Percentiles rank a stretch among this genome's conserved stretches.
phyloP scores from a whole-genome alignment of 2,797 vertebrate species.

The Leptatherina wallacei region DNA sequence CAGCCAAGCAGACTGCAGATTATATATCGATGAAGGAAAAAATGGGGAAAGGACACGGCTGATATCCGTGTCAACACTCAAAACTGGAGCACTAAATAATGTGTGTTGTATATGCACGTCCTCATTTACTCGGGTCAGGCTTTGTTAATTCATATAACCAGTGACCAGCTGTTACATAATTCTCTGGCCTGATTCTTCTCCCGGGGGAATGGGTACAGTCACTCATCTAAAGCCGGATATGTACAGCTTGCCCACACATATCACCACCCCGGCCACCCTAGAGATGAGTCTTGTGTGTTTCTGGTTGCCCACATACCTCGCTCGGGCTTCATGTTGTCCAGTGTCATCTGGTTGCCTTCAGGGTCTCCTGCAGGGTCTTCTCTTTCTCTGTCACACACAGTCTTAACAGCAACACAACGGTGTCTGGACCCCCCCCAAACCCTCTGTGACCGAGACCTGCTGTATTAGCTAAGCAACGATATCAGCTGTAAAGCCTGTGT shows the following conservation, averaged over 20 bases:
- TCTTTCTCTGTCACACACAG: conserved; percentile 37
- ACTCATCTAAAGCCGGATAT: conserved; percentile 33
- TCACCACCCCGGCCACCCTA: conserved; percentile 7
- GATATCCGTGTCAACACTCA: conserved; percentile 19
- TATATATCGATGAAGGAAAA: conserved; percentile 12
- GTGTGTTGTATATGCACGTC: conserved; percentile 21
- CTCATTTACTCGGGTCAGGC: conserved; percentile 59
- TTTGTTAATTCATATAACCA: conserved; percentile 71
- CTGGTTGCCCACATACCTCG: conserved; percentile 87
- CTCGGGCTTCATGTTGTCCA: conserved; percentile 93
- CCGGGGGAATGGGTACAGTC: conserved; percentile 49
- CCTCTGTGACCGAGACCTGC: conserved; percentile 52
- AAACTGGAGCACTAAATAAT: conserved; percentile 37
- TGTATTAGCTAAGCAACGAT: conserved; percentile 65
- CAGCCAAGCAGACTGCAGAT: conserved; percentile 29
- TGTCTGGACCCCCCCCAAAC: conserved; percentile 36
- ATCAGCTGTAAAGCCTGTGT: conserved; percentile 73
- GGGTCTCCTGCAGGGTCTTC: conserved; percentile 50
- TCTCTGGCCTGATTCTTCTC: conserved; percentile 58
- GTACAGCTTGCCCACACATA: conserved; percentile 37
- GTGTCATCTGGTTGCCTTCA: conserved; percentile 79
- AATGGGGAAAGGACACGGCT: conserved; percentile 23
- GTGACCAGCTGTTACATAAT: conserved; percentile 80
- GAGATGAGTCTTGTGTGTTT: conserved; percentile 7
- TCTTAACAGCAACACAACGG: conserved; percentile 53